Conservation (phyloP, 2,113 vertebrate species). For the Hyperoodon ampullatus region DNA sequence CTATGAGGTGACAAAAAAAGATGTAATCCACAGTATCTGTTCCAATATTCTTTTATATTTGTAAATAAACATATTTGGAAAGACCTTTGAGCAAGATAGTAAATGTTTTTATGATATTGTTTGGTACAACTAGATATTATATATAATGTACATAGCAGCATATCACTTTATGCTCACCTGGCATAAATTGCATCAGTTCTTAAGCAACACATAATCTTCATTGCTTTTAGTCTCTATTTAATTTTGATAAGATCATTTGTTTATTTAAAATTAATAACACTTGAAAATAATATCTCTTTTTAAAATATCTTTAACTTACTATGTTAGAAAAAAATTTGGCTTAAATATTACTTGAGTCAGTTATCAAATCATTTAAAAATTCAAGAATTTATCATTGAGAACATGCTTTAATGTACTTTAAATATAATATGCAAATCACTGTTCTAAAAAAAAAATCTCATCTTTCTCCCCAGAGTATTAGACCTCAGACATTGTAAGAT, state of each 20-base stretch:
- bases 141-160: neutral
- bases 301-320: neutral
- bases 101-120: neutral
- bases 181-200: neutral
- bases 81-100: neutral
- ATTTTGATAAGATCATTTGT: neutral
- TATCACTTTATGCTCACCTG: neutral
- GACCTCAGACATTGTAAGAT: neutral
- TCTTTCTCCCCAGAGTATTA: neutral
- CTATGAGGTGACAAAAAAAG: neutral
- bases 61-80: neutral
- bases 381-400: neutral
- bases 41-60: neutral
- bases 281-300: neutral
- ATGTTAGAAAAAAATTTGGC: neutral
- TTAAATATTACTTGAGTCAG: neutral
- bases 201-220: neutral
- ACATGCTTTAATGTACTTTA: neutral
- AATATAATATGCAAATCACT: neutral
- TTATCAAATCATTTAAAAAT: constrained; percentile 14
- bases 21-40: neutral
- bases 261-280: neutral
- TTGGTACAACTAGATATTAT: neutral
- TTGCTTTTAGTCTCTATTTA: neutral
- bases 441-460: neutral